Conservation (phyloP, 2,797 vertebrate species). For the Psittacula derbiana region DNA sequence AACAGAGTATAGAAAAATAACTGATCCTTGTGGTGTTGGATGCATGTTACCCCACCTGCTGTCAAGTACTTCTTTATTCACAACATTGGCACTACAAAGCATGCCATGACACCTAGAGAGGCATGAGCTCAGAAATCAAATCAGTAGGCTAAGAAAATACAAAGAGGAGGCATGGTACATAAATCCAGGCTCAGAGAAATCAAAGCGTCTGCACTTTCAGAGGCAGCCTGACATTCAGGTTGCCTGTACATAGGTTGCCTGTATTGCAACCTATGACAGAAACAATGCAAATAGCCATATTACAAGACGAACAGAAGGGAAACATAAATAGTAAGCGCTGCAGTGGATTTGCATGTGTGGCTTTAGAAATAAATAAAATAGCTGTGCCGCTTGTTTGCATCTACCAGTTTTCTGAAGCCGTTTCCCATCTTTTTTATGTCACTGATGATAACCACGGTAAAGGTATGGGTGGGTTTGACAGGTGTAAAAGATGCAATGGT, state of each 20-base stretch:
- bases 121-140: not conserved
- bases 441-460: not conserved
- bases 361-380: not conserved
- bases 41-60: not conserved
- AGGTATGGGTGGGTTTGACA: no score
- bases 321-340: not conserved
- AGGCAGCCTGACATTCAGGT: not conserved
- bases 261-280: not conserved
- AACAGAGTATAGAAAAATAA: not conserved
- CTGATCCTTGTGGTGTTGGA: not conserved
- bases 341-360: not conserved
- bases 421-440: not conserved
- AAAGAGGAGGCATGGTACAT: not conserved
- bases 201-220: not conserved
- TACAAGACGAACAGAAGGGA: not conserved
- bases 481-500: not conserved
- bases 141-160: not conserved
- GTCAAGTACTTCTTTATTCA: not conserved
- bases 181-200: not conserved
- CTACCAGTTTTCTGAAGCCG: not conserved
- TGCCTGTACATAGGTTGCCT: no score
- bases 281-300: not conserved
- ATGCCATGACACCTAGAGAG: not conserved
- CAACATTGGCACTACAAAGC: not conserved
- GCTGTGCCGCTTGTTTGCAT: not conserved